Conservation (phyloP, 2,888 invertebrate genomes). For the Dioctria linearis region DNA sequence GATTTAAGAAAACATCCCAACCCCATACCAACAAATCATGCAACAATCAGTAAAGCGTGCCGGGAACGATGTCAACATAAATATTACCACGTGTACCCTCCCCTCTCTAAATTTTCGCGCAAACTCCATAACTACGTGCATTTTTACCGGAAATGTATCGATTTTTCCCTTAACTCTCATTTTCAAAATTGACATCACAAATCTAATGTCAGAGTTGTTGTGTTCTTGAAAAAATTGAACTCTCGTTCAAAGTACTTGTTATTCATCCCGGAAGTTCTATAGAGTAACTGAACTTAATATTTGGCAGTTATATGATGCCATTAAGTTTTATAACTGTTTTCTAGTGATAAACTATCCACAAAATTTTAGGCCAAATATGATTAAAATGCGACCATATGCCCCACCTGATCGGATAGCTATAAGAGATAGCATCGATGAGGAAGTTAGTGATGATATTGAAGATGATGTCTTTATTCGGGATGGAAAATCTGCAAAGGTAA, state of each 20-base stretch:
- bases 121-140: neutral
- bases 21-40: too few species aligned
- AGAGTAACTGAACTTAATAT: too few species aligned
- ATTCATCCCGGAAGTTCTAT: too few species aligned
- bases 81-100: slow-evolving; percentile 22
- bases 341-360: neutral
- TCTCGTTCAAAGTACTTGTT: too few species aligned
- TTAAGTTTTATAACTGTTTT: neutral
- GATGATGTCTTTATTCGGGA: slow-evolving; percentile 85
- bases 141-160: neutral
- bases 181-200: too few species aligned
- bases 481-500: slow-evolving; percentile 77
- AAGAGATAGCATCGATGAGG: slow-evolving; percentile 80
- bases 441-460: slow-evolving; percentile 82
- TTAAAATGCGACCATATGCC: slow-evolving; percentile 75
- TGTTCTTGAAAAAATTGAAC: neutral
- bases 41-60: too few species aligned
- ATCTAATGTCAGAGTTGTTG: neutral
- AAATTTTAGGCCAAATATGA: slow-evolving; percentile 62
- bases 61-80: slow-evolving; percentile 14
- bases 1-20: too few species aligned
- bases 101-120: neutral
- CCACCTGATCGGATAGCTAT: slow-evolving; percentile 77
- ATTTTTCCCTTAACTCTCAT: slow-evolving; percentile 17
- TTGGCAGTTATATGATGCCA: slow-evolving; percentile 7